phyloP scores from a whole-genome alignment of 2,113 vertebrate species.

The Nerophis ophidion region DNA sequence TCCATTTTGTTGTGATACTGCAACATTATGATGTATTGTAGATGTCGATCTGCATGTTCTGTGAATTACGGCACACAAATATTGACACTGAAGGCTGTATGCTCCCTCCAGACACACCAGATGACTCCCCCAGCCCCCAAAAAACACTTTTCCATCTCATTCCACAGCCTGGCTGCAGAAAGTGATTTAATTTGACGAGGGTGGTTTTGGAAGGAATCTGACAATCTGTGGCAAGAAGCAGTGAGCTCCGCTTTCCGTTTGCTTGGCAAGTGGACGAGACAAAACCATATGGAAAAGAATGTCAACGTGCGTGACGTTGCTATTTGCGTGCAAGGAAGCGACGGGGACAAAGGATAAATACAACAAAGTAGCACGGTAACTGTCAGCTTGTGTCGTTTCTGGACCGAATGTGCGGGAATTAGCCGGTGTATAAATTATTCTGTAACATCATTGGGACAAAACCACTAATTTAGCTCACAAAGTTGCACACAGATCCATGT shows the following conservation, averaged over 20 bases:
- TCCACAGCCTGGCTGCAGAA: constrained; percentile 57
- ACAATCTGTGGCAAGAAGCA: constrained; percentile 51
- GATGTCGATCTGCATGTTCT: background rate
- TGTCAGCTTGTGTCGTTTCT: constrained; percentile 10
- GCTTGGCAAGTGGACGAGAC: constrained; percentile 46
- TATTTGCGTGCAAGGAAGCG: constrained; percentile 39
- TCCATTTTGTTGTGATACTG: constrained; percentile 27
- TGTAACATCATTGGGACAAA: constrained; percentile 14
- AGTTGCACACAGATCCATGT: background rate
- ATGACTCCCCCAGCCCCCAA: too few relatives aligned
- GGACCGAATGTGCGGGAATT: constrained; percentile 11
- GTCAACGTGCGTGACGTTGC: constrained; percentile 40
- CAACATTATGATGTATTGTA: constrained; percentile 27
- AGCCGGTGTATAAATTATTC: constrained; percentile 11
- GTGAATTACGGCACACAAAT: background rate
- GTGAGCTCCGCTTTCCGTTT: constrained; percentile 56
- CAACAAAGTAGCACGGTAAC: constrained; percentile 1
- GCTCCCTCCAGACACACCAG: constrained; percentile 9
- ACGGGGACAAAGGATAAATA: constrained; percentile 28
- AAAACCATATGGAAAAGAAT: constrained; percentile 41
- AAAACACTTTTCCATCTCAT: constrained; percentile 38
- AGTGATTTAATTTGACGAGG: constrained; percentile 44
- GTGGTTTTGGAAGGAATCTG: constrained; percentile 1
- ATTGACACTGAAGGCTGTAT: background rate
- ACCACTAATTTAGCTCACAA: constrained; percentile 30